A percentile compares a stretch with the other conserved stretches of the same genome.
phyloP scores from a whole-genome alignment of 2,113 vertebrate genomes.

The Heterotilapia buettikoferi region DNA sequence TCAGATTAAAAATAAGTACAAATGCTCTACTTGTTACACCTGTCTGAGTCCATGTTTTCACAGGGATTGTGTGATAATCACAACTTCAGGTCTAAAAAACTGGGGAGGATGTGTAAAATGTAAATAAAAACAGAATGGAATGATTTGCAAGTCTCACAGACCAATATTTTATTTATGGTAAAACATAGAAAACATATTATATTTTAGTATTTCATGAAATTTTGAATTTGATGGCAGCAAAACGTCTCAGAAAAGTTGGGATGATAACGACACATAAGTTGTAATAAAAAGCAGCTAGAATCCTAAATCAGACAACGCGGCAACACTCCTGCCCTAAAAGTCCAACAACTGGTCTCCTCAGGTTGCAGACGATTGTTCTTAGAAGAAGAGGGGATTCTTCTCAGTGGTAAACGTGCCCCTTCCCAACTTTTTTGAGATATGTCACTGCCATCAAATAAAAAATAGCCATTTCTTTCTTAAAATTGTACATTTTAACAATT shows the following conservation, averaged over 20 bases:
- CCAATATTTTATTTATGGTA: background rate
- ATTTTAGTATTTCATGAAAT: background rate
- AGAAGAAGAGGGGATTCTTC: background rate
- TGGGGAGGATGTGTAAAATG: background rate
- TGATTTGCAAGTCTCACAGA: background rate
- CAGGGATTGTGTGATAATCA: background rate
- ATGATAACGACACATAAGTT: background rate
- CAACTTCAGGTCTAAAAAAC: background rate
- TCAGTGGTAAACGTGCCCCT: background rate
- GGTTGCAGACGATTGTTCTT: background rate
- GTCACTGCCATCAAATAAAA: background rate
- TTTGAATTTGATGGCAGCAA: background rate
- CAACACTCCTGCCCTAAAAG: background rate
- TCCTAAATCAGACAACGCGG: background rate
- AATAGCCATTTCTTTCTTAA: background rate
- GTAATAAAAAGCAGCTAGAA: background rate
- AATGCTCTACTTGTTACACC: background rate
- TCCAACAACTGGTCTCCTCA: background rate
- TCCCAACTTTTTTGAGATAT: background rate
- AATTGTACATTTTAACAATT: background rate
- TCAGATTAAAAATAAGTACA: background rate
- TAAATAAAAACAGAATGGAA: background rate
- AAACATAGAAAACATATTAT: background rate
- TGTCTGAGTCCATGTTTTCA: background rate
- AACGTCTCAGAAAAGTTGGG: background rate